Evolutionary conservation across 2,888 invertebrate genomes (phyloP), one percentile per base, ranked within the genome.

Genomic region (Trichogramma dendrolimi): DNA sequence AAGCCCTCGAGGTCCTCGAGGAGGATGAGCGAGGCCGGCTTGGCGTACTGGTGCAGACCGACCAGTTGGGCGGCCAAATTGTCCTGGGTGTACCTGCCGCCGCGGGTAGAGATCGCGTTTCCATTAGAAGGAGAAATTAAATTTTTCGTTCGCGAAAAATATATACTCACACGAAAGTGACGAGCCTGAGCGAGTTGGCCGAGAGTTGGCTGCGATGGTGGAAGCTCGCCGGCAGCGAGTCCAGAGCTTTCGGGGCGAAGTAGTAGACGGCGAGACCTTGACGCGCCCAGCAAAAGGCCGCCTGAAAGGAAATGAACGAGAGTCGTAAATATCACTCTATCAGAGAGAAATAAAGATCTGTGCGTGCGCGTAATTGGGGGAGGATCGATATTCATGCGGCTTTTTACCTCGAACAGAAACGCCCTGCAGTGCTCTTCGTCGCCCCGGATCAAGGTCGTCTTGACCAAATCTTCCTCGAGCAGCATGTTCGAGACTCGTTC

Each of bases 261-360:
- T 75, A 79, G 67, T 74, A 62, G 40, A 78, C 72, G 11, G 71
- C 71, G 40, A 70, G 68, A 58, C 78, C 77, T 63, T 74, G 68
- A 58, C 75, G 74, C 14, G 79, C 78, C 71, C 75, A 76, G 55
- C 75, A 70, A 66, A 76, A 71, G 40, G 79, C 77, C 8, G 71
- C 70, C 78, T 79, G 65, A 50, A 55, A 64, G 27, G 27, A 40
- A 49, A 49, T 40, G 41, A 49, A 14, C 8, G 41, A 4, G 8
- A 56, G 39, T 2, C 6, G 55, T 10, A n/a, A 51, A 47, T 58
- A 8, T 57, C 43, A 42, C 27, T 10, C 0, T 40, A 5, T 53
- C 8, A 50, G 4, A 39, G 38, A 41, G 41, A 47, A 47, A 11
- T 1, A 39, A 8, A 47, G 39, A 11, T 42, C n/a, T 47, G 46